Base-by-base conservation (phyloP, 2,797 vertebrate genomes). In the Scarus forsteni region DNA sequence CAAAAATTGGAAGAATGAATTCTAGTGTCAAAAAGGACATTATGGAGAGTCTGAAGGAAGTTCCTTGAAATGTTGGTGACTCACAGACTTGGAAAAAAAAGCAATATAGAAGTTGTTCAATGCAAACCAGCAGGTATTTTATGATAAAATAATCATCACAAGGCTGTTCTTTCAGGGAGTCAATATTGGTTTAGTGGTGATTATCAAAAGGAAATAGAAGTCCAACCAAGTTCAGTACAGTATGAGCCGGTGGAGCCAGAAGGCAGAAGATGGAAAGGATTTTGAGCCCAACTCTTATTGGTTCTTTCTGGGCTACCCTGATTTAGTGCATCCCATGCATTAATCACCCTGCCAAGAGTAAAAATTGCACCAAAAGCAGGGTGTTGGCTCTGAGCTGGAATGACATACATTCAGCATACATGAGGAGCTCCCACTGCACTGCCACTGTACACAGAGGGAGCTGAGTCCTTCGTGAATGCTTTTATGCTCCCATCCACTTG, bases 261-360 rank as follows among this genome's bases (percentile, higher is more conserved):
- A 82, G 72, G 80, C 57, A 34, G 79, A 76, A 19, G 52, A 68
- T 49, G 55, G 63, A 79, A 54, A 66, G 34, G 19, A 55, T 80
- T 83, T 75, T n/a, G 44, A 81, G 39, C 62, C 61, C 18, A 27
- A 39, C 61, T 83, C 59, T 48, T 54, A 46, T 42, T 63, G 43
- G 56, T 68, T 54, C 70, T 81, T 86, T 84, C 77, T 82, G 77
- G 72, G 82, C 77, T 81, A 85, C 77, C 79, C 56, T 81, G 69
- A 87, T 87, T 89, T 66, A 77, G 77, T 58, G 62, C 73, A 79
- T 83, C 80, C 74, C 65, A 79, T 43, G 60, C 34, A 73, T 86
- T 85, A 87, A 91, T 89, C 75, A 83, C 71, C 35, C 78, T 81
- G 84, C 79, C 82, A 89, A 92, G 80, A 80, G 80, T 73, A 86